Conservation (phyloP, 2,113 vertebrate genomes). For the Scomber japonicus region DNA sequence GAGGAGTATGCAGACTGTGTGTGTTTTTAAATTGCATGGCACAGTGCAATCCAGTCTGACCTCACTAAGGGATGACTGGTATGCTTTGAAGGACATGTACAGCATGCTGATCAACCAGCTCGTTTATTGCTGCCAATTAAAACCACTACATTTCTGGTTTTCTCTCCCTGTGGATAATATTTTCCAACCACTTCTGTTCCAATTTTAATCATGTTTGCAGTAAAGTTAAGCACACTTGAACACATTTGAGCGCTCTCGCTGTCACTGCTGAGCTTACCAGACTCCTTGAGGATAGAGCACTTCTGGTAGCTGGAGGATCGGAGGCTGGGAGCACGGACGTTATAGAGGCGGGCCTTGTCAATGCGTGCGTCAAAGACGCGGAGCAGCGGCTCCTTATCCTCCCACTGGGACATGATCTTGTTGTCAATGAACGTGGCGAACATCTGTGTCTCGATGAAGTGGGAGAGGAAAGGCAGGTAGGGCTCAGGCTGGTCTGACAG, state of each 20-base stretch:
- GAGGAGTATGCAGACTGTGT: background rate
- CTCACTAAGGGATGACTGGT: background rate
- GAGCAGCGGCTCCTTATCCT: conserved; percentile 92
- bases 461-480: conserved; percentile 94
- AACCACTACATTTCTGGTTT: background rate
- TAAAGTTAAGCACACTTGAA: background rate
- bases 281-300: conserved; percentile 90
- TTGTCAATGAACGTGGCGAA: conserved; percentile 96
- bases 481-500: conserved; percentile 95
- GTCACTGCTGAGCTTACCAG: conserved; percentile 81
- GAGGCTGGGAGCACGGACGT: conserved; percentile 89
- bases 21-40: conserved; percentile 12
- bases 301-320: conserved; percentile 91
- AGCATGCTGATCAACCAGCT: background rate
- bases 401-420: conserved; percentile 96
- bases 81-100: background rate
- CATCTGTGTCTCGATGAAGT: conserved; percentile 97
- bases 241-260: conserved; percentile 5
- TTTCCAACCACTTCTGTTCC: background rate
- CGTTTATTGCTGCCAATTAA: background rate
- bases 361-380: conserved; percentile 92
- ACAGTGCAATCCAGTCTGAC: background rate
- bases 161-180: too few species aligned
- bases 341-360: conserved; percentile 90
- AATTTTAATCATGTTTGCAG: background rate